phyloP scores from a whole-genome alignment of 2,113 vertebrate genomes.

The Alces alces region DNA sequence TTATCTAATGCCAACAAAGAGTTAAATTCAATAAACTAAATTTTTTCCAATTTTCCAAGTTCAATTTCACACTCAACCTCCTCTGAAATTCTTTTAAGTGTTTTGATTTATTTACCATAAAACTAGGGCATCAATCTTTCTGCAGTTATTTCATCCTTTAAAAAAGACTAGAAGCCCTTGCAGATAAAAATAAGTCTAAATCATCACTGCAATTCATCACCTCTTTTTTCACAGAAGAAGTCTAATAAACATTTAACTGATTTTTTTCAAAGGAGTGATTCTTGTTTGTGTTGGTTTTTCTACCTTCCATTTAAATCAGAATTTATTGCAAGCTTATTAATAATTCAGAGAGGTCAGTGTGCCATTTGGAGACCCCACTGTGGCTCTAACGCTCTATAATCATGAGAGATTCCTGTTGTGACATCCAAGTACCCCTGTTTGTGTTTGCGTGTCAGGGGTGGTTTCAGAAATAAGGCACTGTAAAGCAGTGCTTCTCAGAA shows the following conservation, averaged over 20 bases:
- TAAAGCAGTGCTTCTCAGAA: background rate
- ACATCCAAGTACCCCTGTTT: background rate
- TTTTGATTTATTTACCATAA: background rate
- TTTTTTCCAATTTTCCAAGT: background rate
- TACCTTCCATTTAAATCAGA: background rate
- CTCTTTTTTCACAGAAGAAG: background rate
- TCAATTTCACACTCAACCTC: background rate
- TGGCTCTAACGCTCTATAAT: background rate
- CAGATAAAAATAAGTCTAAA: background rate
- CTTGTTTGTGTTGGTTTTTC: background rate
- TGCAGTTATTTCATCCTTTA: background rate
- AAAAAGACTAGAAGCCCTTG: background rate
- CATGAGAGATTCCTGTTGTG: background rate
- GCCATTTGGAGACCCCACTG: background rate
- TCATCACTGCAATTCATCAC: background rate
- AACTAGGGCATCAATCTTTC: background rate
- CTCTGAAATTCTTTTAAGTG: background rate
- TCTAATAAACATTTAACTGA: background rate
- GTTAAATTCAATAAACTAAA: background rate
- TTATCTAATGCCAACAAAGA: background rate
- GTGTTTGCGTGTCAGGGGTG: accelerated
- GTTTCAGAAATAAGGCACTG: background rate
- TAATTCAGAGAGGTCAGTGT: slow-evolving; percentile 8
- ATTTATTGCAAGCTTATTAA: background rate
- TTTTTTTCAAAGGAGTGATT: background rate